Base-by-base conservation (phyloP, 2,888 invertebrate species). In the Catonia carolina region DNA sequence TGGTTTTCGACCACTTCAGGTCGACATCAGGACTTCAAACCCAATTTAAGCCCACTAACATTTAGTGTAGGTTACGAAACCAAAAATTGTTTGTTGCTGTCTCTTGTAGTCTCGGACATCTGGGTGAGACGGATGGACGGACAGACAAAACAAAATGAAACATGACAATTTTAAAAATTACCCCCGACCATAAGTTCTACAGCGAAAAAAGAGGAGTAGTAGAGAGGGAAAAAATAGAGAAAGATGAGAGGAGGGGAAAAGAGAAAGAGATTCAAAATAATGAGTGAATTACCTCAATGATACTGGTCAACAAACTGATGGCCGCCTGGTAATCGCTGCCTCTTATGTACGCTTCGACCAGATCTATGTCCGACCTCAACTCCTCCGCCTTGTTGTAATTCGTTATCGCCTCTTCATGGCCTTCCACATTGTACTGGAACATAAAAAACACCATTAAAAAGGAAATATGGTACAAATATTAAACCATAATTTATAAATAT, bases 401-500 rank as follows among this genome's bases (percentile, higher is more conserved):
- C n/a, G 80, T 78, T 50, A 79, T 73, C 0, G 91, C 92, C 64
- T 92, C 89, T 39, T 94, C 89, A 67, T 84, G 73, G 0, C 88
- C 86, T 64, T 95, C 93, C 36, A 76, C 71, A 51, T 78, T 71
- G 14, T 88, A 72, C 84, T 86, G 65, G 60, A 68, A 64, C 60
- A 48, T 14, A 53, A 42, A 53, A 48, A 55, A 31, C 41, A 42
- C 18, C 22, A 42, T 35, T 6, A 27, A 56, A 37, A n/a, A n/a
- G n/a, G n/a, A n/a, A n/a, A n/a, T n/a, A n/a, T n/a, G n/a, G n/a
- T n/a, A n/a, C n/a, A n/a, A n/a, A n/a, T n/a, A n/a, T n/a, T n/a
- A n/a, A n/a, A n/a, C n/a, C n/a, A n/a, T n/a, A n/a, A n/a, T n/a
- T n/a, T n/a, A n/a, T n/a, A n/a, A n/a, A n/a, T n/a, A n/a, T n/a